Base-by-base conservation (phyloP, 2,888 invertebrate genomes). In the Polydrusus cervinus region DNA sequence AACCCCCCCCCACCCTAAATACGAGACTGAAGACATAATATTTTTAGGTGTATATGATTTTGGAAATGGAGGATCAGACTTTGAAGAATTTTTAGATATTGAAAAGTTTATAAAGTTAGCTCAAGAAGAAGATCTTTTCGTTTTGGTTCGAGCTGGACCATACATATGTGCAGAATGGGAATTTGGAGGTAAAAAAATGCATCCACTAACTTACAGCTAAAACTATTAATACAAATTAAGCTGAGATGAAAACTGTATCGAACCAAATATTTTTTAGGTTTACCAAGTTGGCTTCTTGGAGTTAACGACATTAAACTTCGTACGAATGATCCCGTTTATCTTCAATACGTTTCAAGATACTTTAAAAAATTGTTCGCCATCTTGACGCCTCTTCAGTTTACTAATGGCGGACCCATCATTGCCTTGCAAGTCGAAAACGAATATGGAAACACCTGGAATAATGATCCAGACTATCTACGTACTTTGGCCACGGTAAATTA, bases 91-190 rank as follows among this genome's bases (percentile, higher is more conserved):
- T 75, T 84, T 90, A n/a, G 89, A 92, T 81, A 79, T 93, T 1
- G 91, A 89, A 25, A 87, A 88, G 60, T 97, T 95, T 83, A 88
- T 96, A 8, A 87, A 91, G 77, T 87, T 90, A 2, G 97, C 97
- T 0, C 91, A 93, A 62, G 91, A 93, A 79, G 93, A 94, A 84
- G 95, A 93, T 74, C 87, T 98, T 49, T 87, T 93, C 30, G 95
- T 96, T 0, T 90, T 97, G 61, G 87, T 97, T 0, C 88, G 97
- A 25, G 93, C 95, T 0, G 97, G 97, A 0, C 97, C 97, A 0
- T 98, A 96, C 82, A 97, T 97, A 80, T 96, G 96, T 85, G 95
- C 94, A 13, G 97, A 98, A 88, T 92, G 96, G 87, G 97, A 97
- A 73, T 87, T 85, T 75, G 87, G 87, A 47, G 87, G 75, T 75